Conservation (phyloP, 1,140 invertebrate species). For the Drosophila leontia region DNA sequence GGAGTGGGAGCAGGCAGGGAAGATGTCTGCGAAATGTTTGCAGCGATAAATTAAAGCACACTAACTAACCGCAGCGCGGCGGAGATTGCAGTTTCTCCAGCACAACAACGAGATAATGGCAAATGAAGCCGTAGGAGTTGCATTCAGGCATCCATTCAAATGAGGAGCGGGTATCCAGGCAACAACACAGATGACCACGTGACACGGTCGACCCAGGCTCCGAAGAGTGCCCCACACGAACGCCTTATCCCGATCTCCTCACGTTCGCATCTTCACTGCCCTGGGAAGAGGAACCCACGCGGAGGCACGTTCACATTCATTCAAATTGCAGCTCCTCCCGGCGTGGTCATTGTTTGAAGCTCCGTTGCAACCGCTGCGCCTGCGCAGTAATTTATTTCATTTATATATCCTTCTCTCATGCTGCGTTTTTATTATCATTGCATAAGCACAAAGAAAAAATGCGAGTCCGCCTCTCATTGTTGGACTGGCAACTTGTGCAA, state of each 20-base stretch:
- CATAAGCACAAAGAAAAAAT: slow-evolving; percentile 62
- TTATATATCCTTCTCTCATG: slow-evolving; percentile 58
- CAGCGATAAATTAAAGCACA: slow-evolving; percentile 74
- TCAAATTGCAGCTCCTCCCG: slow-evolving; percentile 62
- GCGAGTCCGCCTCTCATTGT: slow-evolving; percentile 62
- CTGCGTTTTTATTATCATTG: slow-evolving; percentile 76
- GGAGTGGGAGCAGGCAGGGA: slow-evolving; percentile 14
- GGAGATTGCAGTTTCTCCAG: slow-evolving; percentile 10
- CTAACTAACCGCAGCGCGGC: slow-evolving; percentile 65
- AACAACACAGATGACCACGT: slow-evolving; percentile 24
- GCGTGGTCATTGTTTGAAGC: slow-evolving; percentile 63
- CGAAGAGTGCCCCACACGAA: slow-evolving; percentile 3
- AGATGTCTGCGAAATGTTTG: slow-evolving; percentile 46
- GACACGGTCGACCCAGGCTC: slow-evolving; percentile 16
- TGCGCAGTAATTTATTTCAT: slow-evolving; percentile 80
- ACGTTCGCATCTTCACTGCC: slow-evolving; percentile 20
- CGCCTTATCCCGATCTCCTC: slow-evolving; percentile 37
- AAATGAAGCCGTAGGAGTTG: slow-evolving; percentile 80
- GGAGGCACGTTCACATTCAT: slow-evolving; percentile 69
- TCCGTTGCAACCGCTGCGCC: slow-evolving; percentile 48
- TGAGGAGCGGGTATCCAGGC: slow-evolving; percentile 42
- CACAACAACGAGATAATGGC: slow-evolving; percentile 69
- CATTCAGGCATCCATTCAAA: slow-evolving; percentile 61
- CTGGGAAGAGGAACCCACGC: slow-evolving; percentile 33
- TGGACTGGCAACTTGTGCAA: slow-evolving; percentile 2